Conservation (phyloP, 1,140 invertebrate genomes). For the Drosophila equinoxialis region DNA sequence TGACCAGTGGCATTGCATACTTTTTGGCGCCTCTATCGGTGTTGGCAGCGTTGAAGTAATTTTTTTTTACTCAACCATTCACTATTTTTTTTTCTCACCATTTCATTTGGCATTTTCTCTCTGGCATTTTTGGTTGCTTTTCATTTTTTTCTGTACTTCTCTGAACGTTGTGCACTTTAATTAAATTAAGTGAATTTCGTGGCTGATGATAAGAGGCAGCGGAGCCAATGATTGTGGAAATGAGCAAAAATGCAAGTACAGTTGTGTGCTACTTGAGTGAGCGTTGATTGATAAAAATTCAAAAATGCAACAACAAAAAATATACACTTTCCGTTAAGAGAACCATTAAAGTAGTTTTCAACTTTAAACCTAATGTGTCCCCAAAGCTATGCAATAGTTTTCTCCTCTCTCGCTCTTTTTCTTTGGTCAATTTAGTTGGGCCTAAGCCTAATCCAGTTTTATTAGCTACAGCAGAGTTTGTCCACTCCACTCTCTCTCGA, state of each 20-base stretch:
- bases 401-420: background rate
- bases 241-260: slow-evolving; percentile 13
- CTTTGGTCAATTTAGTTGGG: too few relatives aligned
- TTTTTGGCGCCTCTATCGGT: slow-evolving; percentile 19
- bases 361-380: slow-evolving; percentile 7
- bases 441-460: slow-evolving; percentile 9
- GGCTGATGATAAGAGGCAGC: slow-evolving; percentile 58
- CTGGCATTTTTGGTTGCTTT: slow-evolving; percentile 33
- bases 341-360: too few relatives aligned
- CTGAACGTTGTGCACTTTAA: slow-evolving; percentile 55
- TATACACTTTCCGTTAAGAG: slow-evolving; percentile 12
- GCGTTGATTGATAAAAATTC: background rate
- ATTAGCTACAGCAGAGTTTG: slow-evolving; percentile 5
- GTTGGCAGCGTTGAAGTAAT: slow-evolving; percentile 8
- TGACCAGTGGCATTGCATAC: slow-evolving; percentile 52
- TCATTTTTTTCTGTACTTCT: slow-evolving; percentile 17
- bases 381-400: slow-evolving; percentile 5
- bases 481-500: background rate
- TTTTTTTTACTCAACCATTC: slow-evolving; percentile 16
- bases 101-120: slow-evolving; percentile 37
- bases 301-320: too few relatives aligned
- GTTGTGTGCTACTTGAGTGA: slow-evolving; percentile 24
- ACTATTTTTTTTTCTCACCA: slow-evolving; percentile 17
- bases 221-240: slow-evolving; percentile 24
- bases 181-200: slow-evolving; percentile 75